Evolutionary conservation across 2,888 invertebrate genomes (phyloP).

Genomic region (Seira sanloemensis): DNA sequence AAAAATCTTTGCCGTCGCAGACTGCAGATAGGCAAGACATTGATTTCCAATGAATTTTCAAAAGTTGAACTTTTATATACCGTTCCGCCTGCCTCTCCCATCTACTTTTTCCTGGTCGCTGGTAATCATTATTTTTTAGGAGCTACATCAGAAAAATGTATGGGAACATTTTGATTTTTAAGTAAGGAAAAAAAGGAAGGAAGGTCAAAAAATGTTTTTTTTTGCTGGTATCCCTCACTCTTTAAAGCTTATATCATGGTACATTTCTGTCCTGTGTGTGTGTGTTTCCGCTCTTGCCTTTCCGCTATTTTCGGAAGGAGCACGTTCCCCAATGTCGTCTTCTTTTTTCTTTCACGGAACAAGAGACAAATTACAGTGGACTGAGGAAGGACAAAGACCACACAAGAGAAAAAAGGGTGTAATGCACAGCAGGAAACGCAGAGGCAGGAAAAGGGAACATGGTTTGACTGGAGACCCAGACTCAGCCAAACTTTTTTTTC

Average conservation of each 20-base stretch:
- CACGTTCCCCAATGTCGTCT: background rate
- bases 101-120: background rate
- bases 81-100: background rate
- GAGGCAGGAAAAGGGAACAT: conserved; percentile 24
- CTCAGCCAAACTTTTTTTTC: background rate
- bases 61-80: conserved; percentile 3
- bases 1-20: no score
- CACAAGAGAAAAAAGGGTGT: background rate
- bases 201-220: conserved; percentile 55
- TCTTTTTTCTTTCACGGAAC: background rate
- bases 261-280: background rate
- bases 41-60: conserved; percentile 53
- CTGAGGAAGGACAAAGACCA: background rate
- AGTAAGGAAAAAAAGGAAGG: conserved; percentile 10
- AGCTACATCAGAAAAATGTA: background rate
- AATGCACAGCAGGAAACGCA: background rate
- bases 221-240: no score
- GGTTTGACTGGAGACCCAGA: conserved; percentile 28
- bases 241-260: no score
- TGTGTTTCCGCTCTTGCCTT: background rate
- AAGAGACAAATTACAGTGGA: background rate
- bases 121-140: background rate
- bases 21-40: conserved; percentile 38
- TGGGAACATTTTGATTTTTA: conserved; percentile 34
- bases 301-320: background rate